These are phyloP conservation scores for Prietella phreatophila DNA, from an alignment of 2,113 vertebrate genomes.

Conservation along the genomic window DNA sequence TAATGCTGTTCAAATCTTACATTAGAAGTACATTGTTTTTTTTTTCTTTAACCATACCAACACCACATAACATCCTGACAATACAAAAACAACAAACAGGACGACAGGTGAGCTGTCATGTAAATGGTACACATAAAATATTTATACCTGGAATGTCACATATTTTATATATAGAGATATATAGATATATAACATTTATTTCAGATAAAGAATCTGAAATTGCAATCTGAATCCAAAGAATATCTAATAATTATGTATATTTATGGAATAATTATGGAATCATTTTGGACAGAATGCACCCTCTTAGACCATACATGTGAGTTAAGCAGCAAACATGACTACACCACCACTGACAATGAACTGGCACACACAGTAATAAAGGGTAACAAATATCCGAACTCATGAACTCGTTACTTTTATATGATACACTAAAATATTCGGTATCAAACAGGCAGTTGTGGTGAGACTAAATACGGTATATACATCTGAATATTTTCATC, in stretches of 20 bases:
- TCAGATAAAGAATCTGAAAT: not conserved
- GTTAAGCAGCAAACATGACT: constrained; percentile 9
- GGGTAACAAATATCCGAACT: not conserved
- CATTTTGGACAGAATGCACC: constrained; percentile 12
- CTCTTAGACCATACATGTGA: constrained; percentile 3
- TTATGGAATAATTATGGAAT: constrained; percentile 14
- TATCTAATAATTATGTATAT: not conserved
- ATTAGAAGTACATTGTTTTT: constrained; percentile 4
- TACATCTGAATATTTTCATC: constrained; percentile 21
- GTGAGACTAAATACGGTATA: constrained; percentile 30
- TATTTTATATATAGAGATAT: constrained; percentile 26
- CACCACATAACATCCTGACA: constrained; percentile 30
- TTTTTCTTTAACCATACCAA: not conserved
- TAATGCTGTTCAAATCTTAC: constrained; percentile 31
- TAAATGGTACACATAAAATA: constrained; percentile 29
- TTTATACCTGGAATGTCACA: constrained; percentile 37
- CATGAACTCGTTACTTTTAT: not conserved
- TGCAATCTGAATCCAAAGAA: not conserved
- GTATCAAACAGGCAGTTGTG: constrained; percentile 42
- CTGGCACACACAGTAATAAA: not conserved
- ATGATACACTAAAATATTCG: constrained; percentile 22
- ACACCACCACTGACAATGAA: constrained; percentile 3
- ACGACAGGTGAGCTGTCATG: constrained; percentile 25
- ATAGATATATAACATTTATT: constrained; percentile 7
- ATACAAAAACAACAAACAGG: constrained; percentile 36